phyloP scores from a whole-genome alignment of 2,888 invertebrate genomes.

The Hanleya hanleyi region DNA sequence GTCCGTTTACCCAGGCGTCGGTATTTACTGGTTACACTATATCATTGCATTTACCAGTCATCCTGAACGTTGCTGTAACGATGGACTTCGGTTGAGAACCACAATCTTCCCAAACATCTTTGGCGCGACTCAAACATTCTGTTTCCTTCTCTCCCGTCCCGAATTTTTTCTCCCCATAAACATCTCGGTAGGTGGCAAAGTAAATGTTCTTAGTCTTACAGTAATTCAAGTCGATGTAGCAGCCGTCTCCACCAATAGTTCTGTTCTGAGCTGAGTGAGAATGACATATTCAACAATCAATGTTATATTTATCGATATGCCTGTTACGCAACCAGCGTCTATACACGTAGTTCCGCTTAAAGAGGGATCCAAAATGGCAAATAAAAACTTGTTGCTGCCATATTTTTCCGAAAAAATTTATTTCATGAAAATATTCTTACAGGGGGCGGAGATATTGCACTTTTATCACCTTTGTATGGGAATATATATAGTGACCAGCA shows the following conservation, averaged over 20 bases:
- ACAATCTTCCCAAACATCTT: slow-evolving; percentile 9
- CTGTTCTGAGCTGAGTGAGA: background rate
- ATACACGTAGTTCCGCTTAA: no score
- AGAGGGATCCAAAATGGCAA: no score
- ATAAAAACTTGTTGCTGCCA: no score
- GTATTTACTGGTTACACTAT: no score
- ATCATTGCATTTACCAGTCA: slow-evolving; percentile 1
- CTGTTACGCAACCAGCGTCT: background rate
- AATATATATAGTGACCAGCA: no score
- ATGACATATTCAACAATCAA: background rate
- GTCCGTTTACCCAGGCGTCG: no score
- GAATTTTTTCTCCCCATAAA: background rate
- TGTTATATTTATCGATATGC: background rate
- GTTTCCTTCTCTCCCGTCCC: background rate
- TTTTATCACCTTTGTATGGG: no score
- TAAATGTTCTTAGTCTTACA: background rate
- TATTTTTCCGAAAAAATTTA: no score
- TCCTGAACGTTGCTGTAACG: slow-evolving; percentile 4
- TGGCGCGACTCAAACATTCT: slow-evolving; percentile 6
- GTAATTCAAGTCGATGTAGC: background rate
- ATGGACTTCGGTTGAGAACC: background rate
- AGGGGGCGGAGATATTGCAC: no score
- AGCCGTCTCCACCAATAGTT: slow-evolving; percentile 5
- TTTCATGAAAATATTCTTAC: no score
- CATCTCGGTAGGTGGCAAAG: background rate